phyloP scores from a whole-genome alignment of 2,888 invertebrate species.

The Tuberolachnus salignus region DNA sequence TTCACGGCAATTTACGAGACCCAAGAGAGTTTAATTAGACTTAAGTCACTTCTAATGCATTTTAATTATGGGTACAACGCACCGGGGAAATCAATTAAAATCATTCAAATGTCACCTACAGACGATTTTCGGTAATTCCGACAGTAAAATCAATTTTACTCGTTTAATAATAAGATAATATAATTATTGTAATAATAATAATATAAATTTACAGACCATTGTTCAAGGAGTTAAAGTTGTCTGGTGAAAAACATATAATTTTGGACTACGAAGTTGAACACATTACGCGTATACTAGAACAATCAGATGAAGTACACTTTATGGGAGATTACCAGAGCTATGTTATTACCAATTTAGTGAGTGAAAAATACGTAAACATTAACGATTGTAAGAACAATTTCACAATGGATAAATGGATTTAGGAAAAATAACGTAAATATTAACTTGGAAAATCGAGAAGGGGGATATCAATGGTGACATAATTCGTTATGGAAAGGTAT shows the following conservation, averaged over 20 bases:
- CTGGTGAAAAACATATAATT: slow-evolving; percentile 73
- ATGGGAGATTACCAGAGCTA: slow-evolving; percentile 80
- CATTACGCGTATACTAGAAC: slow-evolving; percentile 70
- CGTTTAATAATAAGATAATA: background rate
- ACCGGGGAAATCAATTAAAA: slow-evolving; percentile 67
- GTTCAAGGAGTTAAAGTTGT: slow-evolving; percentile 73
- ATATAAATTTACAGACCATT: slow-evolving; percentile 65
- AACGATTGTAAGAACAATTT: no score
- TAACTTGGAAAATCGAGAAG: background rate
- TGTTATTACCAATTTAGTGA: slow-evolving; percentile 76
- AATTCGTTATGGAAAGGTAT: no score
- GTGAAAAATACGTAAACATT: slow-evolving; percentile 48
- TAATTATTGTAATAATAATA: background rate
- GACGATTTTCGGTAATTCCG: slow-evolving; percentile 72
- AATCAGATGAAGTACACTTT: slow-evolving; percentile 86
- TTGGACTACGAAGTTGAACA: slow-evolving; percentile 75
- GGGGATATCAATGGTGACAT: no score
- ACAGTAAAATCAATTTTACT: background rate
- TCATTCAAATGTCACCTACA: slow-evolving; percentile 67
- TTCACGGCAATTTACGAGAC: slow-evolving; percentile 90
- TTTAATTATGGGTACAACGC: slow-evolving; percentile 28
- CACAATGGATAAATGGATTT: no score
- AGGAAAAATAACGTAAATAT: background rate
- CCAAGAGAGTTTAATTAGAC: slow-evolving; percentile 73
- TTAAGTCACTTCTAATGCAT: slow-evolving; percentile 73